Evolutionary conservation across 2,888 invertebrate species (phyloP).

Genomic region (Mylabris sibirica): DNA sequence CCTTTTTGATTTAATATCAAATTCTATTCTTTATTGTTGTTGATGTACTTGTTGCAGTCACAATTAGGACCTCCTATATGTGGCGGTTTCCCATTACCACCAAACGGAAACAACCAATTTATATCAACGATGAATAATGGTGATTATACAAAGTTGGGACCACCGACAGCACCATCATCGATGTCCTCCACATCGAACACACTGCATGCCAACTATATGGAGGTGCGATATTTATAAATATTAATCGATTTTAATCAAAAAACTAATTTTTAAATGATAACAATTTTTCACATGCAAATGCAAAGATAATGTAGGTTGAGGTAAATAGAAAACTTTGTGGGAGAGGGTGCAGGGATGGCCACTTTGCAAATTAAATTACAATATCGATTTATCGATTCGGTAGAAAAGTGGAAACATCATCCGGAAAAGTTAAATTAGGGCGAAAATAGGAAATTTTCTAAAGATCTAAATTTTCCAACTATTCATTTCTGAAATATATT

Average conservation of each 20-base stretch:
- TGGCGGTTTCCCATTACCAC: conserved; percentile 48
- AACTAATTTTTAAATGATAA: conserved; percentile 15
- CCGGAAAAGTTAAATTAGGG: conserved; percentile 11
- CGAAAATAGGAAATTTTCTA: not conserved
- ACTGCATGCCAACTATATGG: conserved; percentile 50
- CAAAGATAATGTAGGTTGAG: not conserved
- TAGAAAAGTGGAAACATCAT: not conserved
- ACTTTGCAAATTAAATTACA: conserved; percentile 16
- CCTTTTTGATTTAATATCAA: not conserved
- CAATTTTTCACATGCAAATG: conserved; percentile 28
- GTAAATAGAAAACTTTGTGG: conserved; percentile 7
- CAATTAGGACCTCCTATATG: conserved; percentile 52
- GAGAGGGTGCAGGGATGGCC: not conserved
- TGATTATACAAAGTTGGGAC: conserved; percentile 51
- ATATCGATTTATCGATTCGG: conserved; percentile 17
- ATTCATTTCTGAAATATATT: not conserved
- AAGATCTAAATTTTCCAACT: not conserved
- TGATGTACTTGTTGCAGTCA: conserved; percentile 44
- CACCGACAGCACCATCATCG: conserved; percentile 45
- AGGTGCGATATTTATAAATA: conserved; percentile 42
- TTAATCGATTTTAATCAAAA: conserved; percentile 24
- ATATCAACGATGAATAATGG: conserved; percentile 48
- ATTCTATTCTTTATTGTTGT: not conserved
- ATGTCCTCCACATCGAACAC: conserved; percentile 40
- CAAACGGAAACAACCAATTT: conserved; percentile 49